A percentile compares a stretch with the other conserved stretches of the same genome.
phyloP scores from a whole-genome alignment of 2,113 vertebrate species.

The Murina feae region DNA sequence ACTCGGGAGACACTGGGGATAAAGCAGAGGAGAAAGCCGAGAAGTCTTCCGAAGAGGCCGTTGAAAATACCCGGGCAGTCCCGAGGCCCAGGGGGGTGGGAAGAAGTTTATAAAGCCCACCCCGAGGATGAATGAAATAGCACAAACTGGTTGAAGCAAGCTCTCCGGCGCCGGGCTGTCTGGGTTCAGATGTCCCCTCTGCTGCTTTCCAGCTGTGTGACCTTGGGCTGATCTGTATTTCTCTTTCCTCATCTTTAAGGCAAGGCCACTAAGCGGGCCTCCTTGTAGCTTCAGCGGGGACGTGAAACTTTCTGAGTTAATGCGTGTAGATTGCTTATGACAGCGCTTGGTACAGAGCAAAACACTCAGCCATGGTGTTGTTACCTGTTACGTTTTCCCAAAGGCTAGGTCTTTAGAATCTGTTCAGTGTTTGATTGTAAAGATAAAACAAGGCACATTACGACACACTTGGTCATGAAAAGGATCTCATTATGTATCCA shows the following conservation, averaged over 20 bases:
- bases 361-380: not conserved
- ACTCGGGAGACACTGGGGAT: not conserved
- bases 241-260: not conserved
- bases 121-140: not conserved
- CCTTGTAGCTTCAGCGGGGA: rapidly evolving
- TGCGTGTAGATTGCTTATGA: not conserved
- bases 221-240: not conserved
- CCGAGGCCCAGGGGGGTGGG: not conserved
- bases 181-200: not conserved
- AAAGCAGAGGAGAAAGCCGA: not conserved
- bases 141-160: not conserved
- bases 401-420: not conserved
- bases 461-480: not conserved
- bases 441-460: not conserved
- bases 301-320: not conserved
- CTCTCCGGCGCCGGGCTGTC: not conserved
- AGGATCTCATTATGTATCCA: not conserved
- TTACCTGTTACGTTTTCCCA: not conserved
- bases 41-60: not conserved
- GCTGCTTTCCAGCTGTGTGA: not conserved
- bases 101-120: not conserved
- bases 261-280: not conserved
- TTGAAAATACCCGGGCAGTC: not conserved
- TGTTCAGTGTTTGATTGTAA: not conserved
- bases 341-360: not conserved